These are phyloP conservation scores for Luperina nickerlii DNA, from an alignment of 2,888 invertebrate species.

Conservation along the genomic window DNA sequence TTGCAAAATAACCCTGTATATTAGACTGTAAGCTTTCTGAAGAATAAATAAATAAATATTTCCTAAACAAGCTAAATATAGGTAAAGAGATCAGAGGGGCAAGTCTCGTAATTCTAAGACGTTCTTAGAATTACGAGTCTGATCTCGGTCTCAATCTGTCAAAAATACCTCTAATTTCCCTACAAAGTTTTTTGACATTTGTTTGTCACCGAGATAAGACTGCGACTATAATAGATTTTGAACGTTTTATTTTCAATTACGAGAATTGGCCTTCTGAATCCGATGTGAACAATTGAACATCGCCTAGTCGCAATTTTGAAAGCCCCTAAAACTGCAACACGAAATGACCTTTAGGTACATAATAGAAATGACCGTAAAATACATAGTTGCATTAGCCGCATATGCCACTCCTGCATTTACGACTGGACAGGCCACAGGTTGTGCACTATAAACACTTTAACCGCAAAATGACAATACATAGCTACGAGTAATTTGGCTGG, in stretches of 20 bases:
- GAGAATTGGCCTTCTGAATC: background rate
- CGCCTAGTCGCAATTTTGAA: background rate
- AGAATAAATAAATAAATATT: background rate
- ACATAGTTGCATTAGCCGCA: constrained; percentile 48
- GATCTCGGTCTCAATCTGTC: too few species aligned
- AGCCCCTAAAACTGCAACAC: constrained; percentile 16
- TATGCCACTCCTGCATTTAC: constrained; percentile 36
- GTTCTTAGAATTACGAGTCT: too few species aligned
- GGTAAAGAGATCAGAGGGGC: too few species aligned
- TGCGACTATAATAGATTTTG: too few species aligned
- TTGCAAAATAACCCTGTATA: too few species aligned
- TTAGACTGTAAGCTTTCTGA: too few species aligned
- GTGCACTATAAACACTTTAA: constrained; percentile 48
- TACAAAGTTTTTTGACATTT: too few species aligned
- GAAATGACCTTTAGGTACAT: constrained; percentile 35
- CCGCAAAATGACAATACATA: constrained; percentile 43
- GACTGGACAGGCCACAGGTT: constrained; percentile 6
- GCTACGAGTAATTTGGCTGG: constrained; percentile 39
- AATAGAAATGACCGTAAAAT: constrained; percentile 39
- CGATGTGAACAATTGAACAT: background rate
- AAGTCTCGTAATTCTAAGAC: too few species aligned
- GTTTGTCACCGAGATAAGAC: too few species aligned
- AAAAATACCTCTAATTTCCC: too few species aligned
- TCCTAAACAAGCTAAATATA: background rate
- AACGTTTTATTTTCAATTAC: too few species aligned